Conservation (phyloP, 2,888 invertebrate genomes). For the Cerastoderma edule region DNA sequence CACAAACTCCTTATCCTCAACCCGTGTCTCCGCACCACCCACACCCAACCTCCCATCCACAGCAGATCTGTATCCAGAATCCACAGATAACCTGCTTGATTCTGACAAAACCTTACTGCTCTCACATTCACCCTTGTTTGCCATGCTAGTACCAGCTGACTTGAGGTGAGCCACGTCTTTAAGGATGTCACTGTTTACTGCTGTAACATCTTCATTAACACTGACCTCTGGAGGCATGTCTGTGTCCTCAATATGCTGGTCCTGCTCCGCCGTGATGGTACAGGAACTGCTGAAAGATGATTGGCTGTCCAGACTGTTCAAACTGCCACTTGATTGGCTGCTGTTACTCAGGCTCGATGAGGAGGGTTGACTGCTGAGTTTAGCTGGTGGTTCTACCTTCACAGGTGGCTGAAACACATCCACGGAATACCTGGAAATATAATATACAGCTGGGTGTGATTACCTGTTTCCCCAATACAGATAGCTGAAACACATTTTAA, state of each 20-base stretch:
- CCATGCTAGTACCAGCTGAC: background rate
- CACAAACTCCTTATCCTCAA: conserved; percentile 32
- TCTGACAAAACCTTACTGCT: conserved; percentile 1
- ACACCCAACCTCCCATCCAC: conserved; percentile 19
- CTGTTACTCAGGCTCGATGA: conserved; percentile 71
- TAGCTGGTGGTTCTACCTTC: conserved; percentile 62
- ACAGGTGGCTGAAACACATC: conserved; percentile 84
- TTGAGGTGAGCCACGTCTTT: background rate
- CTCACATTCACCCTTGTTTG: background rate
- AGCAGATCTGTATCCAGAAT: conserved; percentile 40
- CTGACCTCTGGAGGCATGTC: conserved; percentile 23
- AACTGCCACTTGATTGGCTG: conserved; percentile 78
- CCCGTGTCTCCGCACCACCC: background rate
- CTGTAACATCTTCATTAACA: conserved; percentile 1
- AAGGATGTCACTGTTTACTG: background rate
- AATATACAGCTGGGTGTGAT: too few species aligned
- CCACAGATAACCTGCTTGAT: conserved; percentile 22
- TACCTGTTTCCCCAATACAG: too few species aligned
- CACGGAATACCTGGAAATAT: conserved; percentile 84
- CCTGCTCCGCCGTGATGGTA: conserved; percentile 75
- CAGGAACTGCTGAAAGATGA: conserved; percentile 78
- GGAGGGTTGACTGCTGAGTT: conserved; percentile 64
- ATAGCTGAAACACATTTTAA: too few species aligned
- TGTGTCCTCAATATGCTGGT: conserved; percentile 50
- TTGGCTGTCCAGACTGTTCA: conserved; percentile 78